These are phyloP conservation scores for Callorhinus ursinus DNA, from an alignment of 2,113 vertebrate genomes.

Conservation along the genomic window DNA sequence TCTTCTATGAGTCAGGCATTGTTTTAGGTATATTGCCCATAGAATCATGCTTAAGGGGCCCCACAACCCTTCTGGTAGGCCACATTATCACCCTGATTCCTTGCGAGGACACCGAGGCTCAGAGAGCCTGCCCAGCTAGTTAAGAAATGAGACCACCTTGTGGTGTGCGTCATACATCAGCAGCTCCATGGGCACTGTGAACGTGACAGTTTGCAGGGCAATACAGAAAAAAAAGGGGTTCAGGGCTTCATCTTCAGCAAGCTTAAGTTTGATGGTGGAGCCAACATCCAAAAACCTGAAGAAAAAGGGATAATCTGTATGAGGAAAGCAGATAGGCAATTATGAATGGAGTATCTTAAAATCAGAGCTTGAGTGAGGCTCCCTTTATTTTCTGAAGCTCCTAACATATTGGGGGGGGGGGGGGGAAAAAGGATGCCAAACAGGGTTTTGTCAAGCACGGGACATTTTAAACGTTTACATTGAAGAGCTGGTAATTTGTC, in stretches of 20 bases:
- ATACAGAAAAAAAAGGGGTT: background rate
- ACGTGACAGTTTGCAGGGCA: background rate
- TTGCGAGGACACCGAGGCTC: background rate
- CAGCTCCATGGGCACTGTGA: background rate
- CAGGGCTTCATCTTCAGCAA: background rate
- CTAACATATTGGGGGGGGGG: background rate
- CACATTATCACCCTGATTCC: background rate
- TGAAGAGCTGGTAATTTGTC: background rate
- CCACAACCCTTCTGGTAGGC: background rate
- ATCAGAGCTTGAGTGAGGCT: background rate
- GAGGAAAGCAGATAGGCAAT: background rate
- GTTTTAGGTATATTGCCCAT: background rate
- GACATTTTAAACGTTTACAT: background rate
- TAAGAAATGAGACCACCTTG: background rate
- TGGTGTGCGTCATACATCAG: rapidly evolving
- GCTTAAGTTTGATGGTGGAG: background rate
- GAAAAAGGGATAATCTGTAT: background rate
- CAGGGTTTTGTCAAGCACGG: background rate
- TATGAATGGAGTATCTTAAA: background rate
- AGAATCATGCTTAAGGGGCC: background rate
- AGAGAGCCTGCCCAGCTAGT: background rate
- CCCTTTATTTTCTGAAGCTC: background rate
- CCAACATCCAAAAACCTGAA: background rate
- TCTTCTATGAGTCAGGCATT: background rate
- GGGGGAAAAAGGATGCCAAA: background rate